These are phyloP conservation scores for Synanthedon andrenaeformis DNA, from an alignment of 2,888 invertebrate genomes.

Conservation along the genomic window DNA sequence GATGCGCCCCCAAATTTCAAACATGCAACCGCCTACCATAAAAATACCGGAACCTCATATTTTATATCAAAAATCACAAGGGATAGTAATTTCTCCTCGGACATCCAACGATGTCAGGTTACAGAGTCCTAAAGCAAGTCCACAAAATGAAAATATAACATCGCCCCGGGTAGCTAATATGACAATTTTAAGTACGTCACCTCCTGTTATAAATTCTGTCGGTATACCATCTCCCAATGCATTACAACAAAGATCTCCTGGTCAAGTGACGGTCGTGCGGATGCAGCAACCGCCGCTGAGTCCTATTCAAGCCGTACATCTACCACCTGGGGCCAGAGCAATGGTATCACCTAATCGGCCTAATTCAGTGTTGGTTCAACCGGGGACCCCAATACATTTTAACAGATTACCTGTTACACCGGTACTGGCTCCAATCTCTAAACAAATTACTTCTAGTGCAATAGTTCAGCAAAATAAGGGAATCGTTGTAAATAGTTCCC, in stretches of 20 bases:
- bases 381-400: slow-evolving; percentile 54
- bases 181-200: slow-evolving; percentile 46
- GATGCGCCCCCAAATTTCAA: slow-evolving; percentile 47
- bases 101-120: slow-evolving; percentile 46
- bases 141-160: slow-evolving; percentile 42
- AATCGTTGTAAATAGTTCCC: slow-evolving; percentile 25
- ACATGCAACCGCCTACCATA: slow-evolving; percentile 75
- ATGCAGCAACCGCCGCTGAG: slow-evolving; percentile 62
- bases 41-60: slow-evolving; percentile 73
- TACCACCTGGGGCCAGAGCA: slow-evolving; percentile 44
- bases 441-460: slow-evolving; percentile 65
- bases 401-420: slow-evolving; percentile 71
- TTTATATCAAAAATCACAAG: slow-evolving; percentile 57
- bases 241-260: slow-evolving; percentile 49
- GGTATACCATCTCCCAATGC: slow-evolving; percentile 49
- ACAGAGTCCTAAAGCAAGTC: slow-evolving; percentile 50
- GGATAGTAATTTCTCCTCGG: slow-evolving; percentile 56
- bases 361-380: slow-evolving; percentile 59
- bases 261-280: slow-evolving; percentile 63
- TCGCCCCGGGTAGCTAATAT: slow-evolving; percentile 53
- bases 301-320: slow-evolving; percentile 55
- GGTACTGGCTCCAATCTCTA: slow-evolving; percentile 67
- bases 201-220: slow-evolving; percentile 43
- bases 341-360: slow-evolving; percentile 59
- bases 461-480: slow-evolving; percentile 48